Conservation (phyloP, 2,797 vertebrate genomes). For the Malurus splendens region DNA sequence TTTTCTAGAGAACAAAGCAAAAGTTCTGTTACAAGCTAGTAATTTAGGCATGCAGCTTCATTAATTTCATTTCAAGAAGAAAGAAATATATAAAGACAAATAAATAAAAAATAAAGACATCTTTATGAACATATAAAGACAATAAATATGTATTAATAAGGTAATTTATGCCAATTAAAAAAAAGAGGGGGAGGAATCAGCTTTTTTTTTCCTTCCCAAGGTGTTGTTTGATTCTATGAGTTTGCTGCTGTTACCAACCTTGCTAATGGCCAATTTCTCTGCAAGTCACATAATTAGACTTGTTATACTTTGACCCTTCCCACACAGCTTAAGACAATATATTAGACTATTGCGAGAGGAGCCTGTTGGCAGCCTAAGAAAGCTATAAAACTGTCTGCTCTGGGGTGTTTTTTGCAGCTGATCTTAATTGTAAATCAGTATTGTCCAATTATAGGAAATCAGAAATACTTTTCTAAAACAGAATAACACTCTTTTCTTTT, state of each 20-base stretch:
- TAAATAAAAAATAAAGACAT: too few relatives aligned
- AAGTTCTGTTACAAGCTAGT: not conserved
- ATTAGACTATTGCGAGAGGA: not conserved
- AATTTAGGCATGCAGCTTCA: not conserved
- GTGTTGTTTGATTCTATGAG: not conserved
- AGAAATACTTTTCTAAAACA: slow-evolving; percentile 24
- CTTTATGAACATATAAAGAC: not conserved
- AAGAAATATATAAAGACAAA: too few relatives aligned
- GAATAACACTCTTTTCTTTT: not conserved
- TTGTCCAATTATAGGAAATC: not conserved
- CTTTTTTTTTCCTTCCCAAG: not conserved
- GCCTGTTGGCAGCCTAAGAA: too few relatives aligned
- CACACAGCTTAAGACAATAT: not conserved
- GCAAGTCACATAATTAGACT: not conserved
- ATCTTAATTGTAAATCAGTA: not conserved
- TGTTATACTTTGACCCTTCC: not conserved
- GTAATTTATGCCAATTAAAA: not conserved
- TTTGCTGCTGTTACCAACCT: not conserved
- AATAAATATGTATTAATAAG: not conserved
- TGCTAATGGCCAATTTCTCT: not conserved
- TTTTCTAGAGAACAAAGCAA: not conserved
- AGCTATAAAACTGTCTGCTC: not conserved
- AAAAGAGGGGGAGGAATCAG: fast-evolving
- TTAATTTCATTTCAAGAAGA: not conserved
- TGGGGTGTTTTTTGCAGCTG: not conserved